phyloP scores from a whole-genome alignment of 2,797 vertebrate genomes.

The Zonotrichia albicollis region DNA sequence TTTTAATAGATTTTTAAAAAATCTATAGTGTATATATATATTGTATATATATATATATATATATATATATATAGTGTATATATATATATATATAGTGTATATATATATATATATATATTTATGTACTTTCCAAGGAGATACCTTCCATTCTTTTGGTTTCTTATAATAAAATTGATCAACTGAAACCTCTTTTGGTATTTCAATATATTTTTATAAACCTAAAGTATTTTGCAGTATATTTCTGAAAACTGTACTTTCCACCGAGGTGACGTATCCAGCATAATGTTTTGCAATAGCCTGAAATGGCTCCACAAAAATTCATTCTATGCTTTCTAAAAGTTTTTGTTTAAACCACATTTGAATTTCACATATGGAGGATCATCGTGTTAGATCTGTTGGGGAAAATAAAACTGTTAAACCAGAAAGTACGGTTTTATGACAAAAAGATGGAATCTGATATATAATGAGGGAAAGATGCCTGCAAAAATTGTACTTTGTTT shows the following conservation, averaged over 20 bases:
- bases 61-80: not conserved
- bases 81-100: too few species aligned
- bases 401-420: constrained; percentile 47
- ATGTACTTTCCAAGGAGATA: not conserved
- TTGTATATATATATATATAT: too few species aligned
- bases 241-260: constrained; percentile 5
- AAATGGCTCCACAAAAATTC: constrained; percentile 36
- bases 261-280: not conserved
- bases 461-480: constrained; percentile 34
- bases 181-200: not conserved
- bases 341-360: constrained; percentile 55
- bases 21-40: not conserved
- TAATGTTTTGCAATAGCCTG: constrained; percentile 40
- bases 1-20: not conserved
- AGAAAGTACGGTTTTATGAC: not conserved
- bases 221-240: not conserved
- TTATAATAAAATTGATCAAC: not conserved
- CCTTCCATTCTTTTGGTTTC: not conserved
- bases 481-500: not conserved
- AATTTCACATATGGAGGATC: constrained; percentile 54
- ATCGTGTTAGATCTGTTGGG: constrained; percentile 9
- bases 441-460: not conserved
- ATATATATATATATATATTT: not conserved
- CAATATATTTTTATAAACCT: not conserved
- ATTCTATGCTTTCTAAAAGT: constrained; percentile 3